Conservation (phyloP, 2,797 vertebrate species). For the Sciaenops ocellatus region DNA sequence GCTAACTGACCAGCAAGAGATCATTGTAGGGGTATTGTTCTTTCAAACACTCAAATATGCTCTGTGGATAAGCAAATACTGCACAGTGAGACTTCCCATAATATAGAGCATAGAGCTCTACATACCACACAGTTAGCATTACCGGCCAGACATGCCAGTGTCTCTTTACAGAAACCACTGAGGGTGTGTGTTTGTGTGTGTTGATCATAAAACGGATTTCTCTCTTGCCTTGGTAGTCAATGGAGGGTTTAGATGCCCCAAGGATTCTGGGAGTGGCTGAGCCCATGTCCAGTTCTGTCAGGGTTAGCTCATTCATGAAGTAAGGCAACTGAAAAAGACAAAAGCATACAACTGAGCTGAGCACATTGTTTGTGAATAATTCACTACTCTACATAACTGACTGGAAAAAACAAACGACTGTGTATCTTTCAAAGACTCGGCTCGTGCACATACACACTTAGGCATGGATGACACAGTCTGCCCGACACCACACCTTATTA, state of each 20-base stretch:
- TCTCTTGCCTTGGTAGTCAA: conserved; percentile 93
- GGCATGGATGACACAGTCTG: neutral
- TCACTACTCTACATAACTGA: neutral
- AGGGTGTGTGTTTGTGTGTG: neutral
- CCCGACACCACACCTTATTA: neutral
- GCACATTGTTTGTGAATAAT: conserved; percentile 1
- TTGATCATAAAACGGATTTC: neutral
- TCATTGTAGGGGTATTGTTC: neutral
- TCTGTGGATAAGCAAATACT: neutral
- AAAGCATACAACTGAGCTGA: conserved; percentile 4
- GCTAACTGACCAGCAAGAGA: neutral
- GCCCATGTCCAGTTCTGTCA: conserved; percentile 98
- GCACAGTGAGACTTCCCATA: neutral
- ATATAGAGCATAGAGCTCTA: neutral
- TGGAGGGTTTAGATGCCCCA: conserved; percentile 90
- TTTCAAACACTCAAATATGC: neutral
- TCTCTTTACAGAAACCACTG: neutral
- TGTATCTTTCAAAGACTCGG: neutral
- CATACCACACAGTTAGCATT: neutral
- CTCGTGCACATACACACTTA: neutral
- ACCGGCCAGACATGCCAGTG: neutral
- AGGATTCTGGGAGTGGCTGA: conserved; percentile 93
- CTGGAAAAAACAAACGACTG: neutral
- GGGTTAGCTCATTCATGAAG: conserved; percentile 98
- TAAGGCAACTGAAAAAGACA: conserved; percentile 91